These are phyloP conservation scores for Camelus bactrianus DNA, from an alignment of 2,113 vertebrate species.

Conservation along the genomic window DNA sequence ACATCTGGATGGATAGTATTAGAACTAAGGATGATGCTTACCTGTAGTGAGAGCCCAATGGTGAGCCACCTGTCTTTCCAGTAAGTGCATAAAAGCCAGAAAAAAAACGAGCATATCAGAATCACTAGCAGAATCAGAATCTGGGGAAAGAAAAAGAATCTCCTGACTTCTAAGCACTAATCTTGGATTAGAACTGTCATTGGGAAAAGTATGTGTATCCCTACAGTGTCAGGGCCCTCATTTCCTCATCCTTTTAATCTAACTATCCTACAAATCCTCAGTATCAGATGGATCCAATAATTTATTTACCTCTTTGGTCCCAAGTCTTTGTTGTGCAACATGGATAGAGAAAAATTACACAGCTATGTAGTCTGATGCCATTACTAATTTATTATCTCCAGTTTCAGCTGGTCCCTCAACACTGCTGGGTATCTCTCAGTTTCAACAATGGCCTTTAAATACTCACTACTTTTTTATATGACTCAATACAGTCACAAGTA, in stretches of 20 bases:
- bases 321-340: neutral
- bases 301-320: neutral
- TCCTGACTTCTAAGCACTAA: neutral
- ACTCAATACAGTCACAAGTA: neutral
- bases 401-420: neutral
- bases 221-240: neutral
- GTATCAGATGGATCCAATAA: neutral
- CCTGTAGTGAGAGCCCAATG: slow-evolving; percentile 72
- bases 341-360: neutral
- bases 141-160: slow-evolving; percentile 66
- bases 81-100: neutral
- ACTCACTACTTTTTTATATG: neutral
- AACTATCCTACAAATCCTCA: neutral
- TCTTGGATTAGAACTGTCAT: neutral
- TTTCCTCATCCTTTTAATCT: neutral
- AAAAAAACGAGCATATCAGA: neutral
- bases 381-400: neutral
- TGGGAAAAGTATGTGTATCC: neutral
- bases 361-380: neutral
- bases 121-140: slow-evolving; percentile 14
- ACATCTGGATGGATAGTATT: neutral
- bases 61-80: slow-evolving; percentile 75
- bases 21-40: slow-evolving; percentile 42
- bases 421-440: neutral
- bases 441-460: slow-evolving; percentile 17